Evolutionary conservation across 2,888 invertebrate genomes (phyloP).

Genomic region (Apotomis betuletana): DNA sequence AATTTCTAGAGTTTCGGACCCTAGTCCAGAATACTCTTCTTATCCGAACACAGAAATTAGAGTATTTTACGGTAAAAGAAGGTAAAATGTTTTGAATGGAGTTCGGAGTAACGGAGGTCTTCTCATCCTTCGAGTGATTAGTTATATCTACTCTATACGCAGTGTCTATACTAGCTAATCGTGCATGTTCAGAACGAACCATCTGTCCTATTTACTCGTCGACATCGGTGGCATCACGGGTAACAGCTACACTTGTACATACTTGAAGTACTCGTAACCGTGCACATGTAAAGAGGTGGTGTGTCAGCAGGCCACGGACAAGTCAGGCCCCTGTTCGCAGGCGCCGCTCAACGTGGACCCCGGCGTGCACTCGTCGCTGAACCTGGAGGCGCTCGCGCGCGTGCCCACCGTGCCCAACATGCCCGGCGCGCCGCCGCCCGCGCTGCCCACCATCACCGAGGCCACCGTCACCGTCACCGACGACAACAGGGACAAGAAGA

Average conservation of each 20-base stretch:
- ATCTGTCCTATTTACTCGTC: constrained; percentile 2
- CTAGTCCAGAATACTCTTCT: no score
- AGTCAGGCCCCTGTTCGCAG: constrained; percentile 54
- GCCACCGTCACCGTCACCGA: constrained; percentile 88
- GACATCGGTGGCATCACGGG: constrained; percentile 12
- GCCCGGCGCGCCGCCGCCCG: constrained; percentile 91
- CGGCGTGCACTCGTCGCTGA: constrained; percentile 96
- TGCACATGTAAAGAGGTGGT: constrained; percentile 30
- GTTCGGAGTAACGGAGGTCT: no score
- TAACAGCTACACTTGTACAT: constrained; percentile 14
- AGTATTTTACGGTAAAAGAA: no score
- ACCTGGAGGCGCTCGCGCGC: constrained; percentile 87
- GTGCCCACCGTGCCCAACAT: constrained; percentile 87
- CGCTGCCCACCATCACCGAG: constrained; percentile 95
- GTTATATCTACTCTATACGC: no score
- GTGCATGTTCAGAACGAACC: not conserved
- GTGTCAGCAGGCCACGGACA: constrained; percentile 40
- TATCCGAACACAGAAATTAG: no score
- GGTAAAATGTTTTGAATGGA: no score
- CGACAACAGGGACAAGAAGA: constrained; percentile 76
- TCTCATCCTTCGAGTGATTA: no score
- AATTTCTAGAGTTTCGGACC: no score
- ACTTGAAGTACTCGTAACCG: constrained; percentile 1
- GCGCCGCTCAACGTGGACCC: constrained; percentile 94
- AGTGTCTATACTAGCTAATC: not conserved